Conservation (phyloP, 2,888 invertebrate genomes). For the Escarpia spicata region DNA sequence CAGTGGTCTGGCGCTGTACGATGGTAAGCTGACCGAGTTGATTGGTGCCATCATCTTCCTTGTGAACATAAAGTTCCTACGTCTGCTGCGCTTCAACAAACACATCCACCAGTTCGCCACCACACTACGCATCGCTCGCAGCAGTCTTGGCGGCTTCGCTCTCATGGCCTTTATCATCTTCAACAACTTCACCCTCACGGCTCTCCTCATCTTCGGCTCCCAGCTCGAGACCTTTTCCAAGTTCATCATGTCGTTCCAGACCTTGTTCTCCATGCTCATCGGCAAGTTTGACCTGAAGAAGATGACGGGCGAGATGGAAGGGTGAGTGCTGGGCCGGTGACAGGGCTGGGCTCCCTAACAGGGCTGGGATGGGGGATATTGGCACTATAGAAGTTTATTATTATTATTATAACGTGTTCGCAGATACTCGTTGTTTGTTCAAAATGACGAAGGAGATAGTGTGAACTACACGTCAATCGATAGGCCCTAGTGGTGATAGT, state of each 20-base stretch:
- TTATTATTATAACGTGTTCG: too few relatives aligned
- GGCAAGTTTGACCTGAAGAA: slow-evolving; percentile 44
- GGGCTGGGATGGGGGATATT: too few relatives aligned
- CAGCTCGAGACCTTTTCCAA: slow-evolving; percentile 37
- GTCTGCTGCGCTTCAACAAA: slow-evolving; percentile 42
- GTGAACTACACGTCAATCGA: too few relatives aligned
- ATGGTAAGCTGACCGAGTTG: slow-evolving; percentile 35
- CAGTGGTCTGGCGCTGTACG: slow-evolving; percentile 35
- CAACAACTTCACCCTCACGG: slow-evolving; percentile 41
- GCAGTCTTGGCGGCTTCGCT: slow-evolving; percentile 35
- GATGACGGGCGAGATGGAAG: slow-evolving; percentile 27
- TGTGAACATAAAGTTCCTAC: slow-evolving; percentile 42
- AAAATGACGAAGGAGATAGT: too few relatives aligned
- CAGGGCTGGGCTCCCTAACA: too few relatives aligned
- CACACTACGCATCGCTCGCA: slow-evolving; percentile 33
- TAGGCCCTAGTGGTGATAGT: too few relatives aligned
- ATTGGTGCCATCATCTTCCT: slow-evolving; percentile 40
- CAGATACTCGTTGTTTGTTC: too few relatives aligned
- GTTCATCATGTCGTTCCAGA: slow-evolving; percentile 37
- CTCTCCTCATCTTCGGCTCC: slow-evolving; percentile 34
- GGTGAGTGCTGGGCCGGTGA: neutral
- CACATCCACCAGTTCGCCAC: slow-evolving; percentile 35
- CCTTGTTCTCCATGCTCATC: slow-evolving; percentile 44
- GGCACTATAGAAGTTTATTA: too few relatives aligned
- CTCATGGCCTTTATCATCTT: slow-evolving; percentile 41